Evolutionary conservation across 2,113 vertebrate genomes (phyloP).

Genomic region (Shinisaurus crocodilurus): DNA sequence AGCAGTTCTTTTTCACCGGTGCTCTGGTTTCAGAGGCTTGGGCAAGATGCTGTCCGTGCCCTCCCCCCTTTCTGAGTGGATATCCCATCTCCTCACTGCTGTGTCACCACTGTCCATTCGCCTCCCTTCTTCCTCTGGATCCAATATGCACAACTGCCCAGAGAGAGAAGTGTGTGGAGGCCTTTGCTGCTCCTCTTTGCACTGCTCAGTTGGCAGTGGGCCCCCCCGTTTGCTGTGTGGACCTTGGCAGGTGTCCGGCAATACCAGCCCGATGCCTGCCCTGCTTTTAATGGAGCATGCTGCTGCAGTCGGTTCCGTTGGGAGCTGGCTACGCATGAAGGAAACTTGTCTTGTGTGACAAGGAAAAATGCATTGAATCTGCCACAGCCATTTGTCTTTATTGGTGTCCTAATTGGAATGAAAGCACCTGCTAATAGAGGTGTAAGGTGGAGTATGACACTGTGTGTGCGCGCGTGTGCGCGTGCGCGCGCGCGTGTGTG

Average conservation of each 20-base stretch:
- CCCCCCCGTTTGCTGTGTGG: too few species aligned
- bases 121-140: too few species aligned
- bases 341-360: constrained; percentile 74
- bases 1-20: too few species aligned
- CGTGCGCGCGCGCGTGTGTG: neutral
- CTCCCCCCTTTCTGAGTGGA: too few species aligned
- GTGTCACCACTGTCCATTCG: too few species aligned
- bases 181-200: too few species aligned
- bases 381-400: constrained; percentile 85
- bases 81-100: too few species aligned
- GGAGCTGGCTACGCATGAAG: constrained; percentile 56
- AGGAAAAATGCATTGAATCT: constrained; percentile 79
- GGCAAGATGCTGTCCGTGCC: too few species aligned
- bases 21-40: too few species aligned
- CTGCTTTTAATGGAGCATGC: fast-evolving
- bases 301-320: constrained; percentile 6
- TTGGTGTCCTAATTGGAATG: constrained; percentile 80
- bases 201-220: too few species aligned
- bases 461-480: neutral
- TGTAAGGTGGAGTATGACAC: constrained; percentile 16
- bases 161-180: too few species aligned
- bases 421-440: constrained; percentile 81
- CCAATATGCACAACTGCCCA: too few species aligned
- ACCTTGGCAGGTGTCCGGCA: neutral
- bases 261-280: neutral